phyloP scores from a whole-genome alignment of 2,888 invertebrate species.

The Caenorhabditis plicata region DNA sequence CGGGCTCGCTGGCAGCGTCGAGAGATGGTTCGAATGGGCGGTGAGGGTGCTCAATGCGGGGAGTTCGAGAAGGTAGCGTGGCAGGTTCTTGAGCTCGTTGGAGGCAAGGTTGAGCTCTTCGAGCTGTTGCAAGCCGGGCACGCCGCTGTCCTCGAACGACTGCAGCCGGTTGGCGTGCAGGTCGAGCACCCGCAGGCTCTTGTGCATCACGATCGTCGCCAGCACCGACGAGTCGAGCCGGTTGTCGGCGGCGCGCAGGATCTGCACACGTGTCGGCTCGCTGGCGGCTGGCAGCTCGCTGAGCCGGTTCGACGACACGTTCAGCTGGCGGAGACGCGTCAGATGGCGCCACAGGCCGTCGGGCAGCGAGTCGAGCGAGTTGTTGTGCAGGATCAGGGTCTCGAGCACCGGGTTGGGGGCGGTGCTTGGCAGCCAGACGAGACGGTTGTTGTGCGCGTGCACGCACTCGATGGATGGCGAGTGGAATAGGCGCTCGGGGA shows the following conservation, averaged over 20 bases:
- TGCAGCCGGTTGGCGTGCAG: slow-evolving; percentile 67
- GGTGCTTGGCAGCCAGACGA: no score
- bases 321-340: slow-evolving; percentile 67
- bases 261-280: no score
- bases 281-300: slow-evolving; percentile 67
- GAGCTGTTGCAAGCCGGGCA: slow-evolving; percentile 33
- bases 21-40: slow-evolving; percentile 68
- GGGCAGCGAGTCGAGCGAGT: slow-evolving; percentile 24
- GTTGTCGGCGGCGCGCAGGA: slow-evolving; percentile 58
- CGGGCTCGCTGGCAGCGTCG: no score
- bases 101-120: slow-evolving; percentile 63
- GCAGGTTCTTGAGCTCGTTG: slow-evolving; percentile 66
- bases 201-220: slow-evolving; percentile 62
- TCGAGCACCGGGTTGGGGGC: no score
- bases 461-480: slow-evolving; percentile 66
- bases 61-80: slow-evolving; percentile 65
- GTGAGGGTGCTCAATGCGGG: slow-evolving; percentile 66
- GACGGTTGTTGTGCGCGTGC: slow-evolving; percentile 66
- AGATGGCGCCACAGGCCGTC: slow-evolving; percentile 6
- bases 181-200: slow-evolving; percentile 63
- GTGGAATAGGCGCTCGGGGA: slow-evolving; percentile 66
- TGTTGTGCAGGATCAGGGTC: slow-evolving; percentile 37
- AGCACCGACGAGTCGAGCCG: slow-evolving; percentile 65
- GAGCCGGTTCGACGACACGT: slow-evolving; percentile 56
- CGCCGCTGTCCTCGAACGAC: slow-evolving; percentile 66